Conservation (phyloP, 2,888 invertebrate genomes). For the Thera britannica region DNA sequence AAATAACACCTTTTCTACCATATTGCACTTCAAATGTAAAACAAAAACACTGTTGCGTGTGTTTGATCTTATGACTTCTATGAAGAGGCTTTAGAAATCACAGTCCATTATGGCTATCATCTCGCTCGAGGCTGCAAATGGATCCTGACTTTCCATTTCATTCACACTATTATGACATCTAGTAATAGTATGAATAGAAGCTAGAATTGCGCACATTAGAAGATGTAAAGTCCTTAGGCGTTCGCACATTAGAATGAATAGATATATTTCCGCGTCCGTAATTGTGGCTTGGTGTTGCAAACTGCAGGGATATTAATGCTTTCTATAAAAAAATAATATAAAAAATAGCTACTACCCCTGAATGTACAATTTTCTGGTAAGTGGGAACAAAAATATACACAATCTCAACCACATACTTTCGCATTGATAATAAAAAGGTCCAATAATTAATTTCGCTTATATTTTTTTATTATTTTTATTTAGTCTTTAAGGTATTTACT, state of each 20-base stretch:
- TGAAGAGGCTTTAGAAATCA: conserved; percentile 24
- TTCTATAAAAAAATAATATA: too few species aligned
- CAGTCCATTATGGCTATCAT: conserved; percentile 21
- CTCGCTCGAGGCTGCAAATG: conserved; percentile 19
- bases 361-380: too few species aligned
- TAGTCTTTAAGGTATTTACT: too few species aligned
- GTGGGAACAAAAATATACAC: too few species aligned
- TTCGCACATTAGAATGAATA: conserved; percentile 37
- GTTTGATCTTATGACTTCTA: conserved; percentile 14
- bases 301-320: background rate
- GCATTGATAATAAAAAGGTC: too few species aligned
- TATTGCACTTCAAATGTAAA: background rate
- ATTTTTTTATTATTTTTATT: too few species aligned
- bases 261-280: conserved; percentile 39
- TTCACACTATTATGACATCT: conserved; percentile 12
- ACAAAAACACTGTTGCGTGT: conserved; percentile 18
- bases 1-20: background rate
- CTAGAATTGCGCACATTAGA: conserved; percentile 22
- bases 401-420: too few species aligned
- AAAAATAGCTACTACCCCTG: too few species aligned
- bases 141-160: conserved; percentile 19
- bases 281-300: conserved; percentile 30
- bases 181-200: conserved; percentile 16
- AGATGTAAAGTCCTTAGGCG: conserved; percentile 35
- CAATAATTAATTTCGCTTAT: too few species aligned